These are phyloP conservation scores for Tokudaia tokunoshimensis DNA, from an alignment of 2,797 vertebrate genomes.

Conservation along the genomic window DNA sequence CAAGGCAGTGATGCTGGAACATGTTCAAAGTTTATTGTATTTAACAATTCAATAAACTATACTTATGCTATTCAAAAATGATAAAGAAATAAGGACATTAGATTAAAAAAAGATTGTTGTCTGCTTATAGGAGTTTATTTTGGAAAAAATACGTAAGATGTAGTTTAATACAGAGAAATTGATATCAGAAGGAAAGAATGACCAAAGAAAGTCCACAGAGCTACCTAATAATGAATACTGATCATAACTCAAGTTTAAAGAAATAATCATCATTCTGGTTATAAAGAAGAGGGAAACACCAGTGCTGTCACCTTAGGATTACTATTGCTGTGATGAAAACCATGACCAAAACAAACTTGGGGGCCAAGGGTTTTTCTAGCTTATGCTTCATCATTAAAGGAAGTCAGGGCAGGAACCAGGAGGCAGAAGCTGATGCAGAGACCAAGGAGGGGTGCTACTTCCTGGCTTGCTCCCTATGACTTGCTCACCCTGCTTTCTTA, in stretches of 20 bases:
- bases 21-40: not conserved
- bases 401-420: not conserved
- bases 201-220: not conserved
- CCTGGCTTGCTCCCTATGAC: not conserved
- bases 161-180: conserved; percentile 34
- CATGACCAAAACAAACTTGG: not conserved
- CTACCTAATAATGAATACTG: conserved; percentile 9
- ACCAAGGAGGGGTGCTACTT: not conserved
- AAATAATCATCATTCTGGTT: not conserved
- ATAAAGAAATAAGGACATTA: not conserved
- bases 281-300: not conserved
- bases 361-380: not conserved
- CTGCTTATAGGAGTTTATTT: conserved; percentile 32
- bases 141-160: conserved; percentile 38
- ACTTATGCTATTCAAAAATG: not conserved
- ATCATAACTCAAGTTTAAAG: not conserved
- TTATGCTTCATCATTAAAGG: not conserved
- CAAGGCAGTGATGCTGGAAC: not conserved
- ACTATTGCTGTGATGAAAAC: not conserved
- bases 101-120: not conserved
- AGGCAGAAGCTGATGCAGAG: not conserved
- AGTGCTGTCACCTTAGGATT: not conserved
- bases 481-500: not conserved
- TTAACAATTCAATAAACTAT: not conserved
- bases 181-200: not conserved